These are phyloP conservation scores for Oncorhynchus gorbuscha DNA, from an alignment of 2,113 vertebrate genomes.

Conservation along the genomic window DNA sequence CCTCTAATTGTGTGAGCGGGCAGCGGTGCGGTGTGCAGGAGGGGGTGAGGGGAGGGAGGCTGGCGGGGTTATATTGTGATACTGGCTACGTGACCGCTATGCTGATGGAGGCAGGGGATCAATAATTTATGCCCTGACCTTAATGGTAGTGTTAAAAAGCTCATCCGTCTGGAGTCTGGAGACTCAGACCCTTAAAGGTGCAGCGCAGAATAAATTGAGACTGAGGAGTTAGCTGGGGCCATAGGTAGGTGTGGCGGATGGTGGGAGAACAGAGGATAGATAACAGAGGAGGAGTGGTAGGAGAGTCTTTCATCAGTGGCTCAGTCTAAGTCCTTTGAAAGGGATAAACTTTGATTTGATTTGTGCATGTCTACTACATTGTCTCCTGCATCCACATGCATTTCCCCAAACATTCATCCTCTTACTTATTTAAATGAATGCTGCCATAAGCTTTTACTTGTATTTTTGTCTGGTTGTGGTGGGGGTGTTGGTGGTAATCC, in stretches of 20 bases:
- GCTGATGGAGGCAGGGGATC: conserved; percentile 96
- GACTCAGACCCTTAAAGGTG: conserved; percentile 68
- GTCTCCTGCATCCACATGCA: conserved; percentile 43
- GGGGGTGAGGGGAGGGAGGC: conserved; percentile 81
- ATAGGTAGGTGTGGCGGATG: conserved; percentile 54
- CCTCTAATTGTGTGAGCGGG: conserved; percentile 95
- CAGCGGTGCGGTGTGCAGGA: background rate
- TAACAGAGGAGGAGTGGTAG: conserved; percentile 52
- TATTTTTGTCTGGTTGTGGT: conserved; percentile 42
- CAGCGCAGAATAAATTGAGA: conserved; percentile 64
- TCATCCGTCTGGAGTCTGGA: conserved; percentile 79
- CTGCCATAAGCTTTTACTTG: conserved; percentile 52
- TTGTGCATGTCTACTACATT: too few relatives aligned
- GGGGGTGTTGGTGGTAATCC: conserved; percentile 58
- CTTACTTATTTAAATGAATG: conserved; percentile 61
- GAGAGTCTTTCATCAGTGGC: conserved; percentile 50
- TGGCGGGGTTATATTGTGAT: conserved; percentile 87
- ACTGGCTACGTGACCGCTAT: conserved; percentile 94
- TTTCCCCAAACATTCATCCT: conserved; percentile 63
- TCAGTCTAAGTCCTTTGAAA: conserved; percentile 35
- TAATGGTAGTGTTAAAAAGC: conserved; percentile 93
- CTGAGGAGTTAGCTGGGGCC: conserved; percentile 34
- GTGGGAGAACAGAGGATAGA: conserved; percentile 44
- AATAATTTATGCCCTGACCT: conserved; percentile 99
- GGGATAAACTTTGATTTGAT: conserved; percentile 34